Evolutionary conservation across 2,797 vertebrate species (phyloP).

Genomic region (Denticeps clupeoides): DNA sequence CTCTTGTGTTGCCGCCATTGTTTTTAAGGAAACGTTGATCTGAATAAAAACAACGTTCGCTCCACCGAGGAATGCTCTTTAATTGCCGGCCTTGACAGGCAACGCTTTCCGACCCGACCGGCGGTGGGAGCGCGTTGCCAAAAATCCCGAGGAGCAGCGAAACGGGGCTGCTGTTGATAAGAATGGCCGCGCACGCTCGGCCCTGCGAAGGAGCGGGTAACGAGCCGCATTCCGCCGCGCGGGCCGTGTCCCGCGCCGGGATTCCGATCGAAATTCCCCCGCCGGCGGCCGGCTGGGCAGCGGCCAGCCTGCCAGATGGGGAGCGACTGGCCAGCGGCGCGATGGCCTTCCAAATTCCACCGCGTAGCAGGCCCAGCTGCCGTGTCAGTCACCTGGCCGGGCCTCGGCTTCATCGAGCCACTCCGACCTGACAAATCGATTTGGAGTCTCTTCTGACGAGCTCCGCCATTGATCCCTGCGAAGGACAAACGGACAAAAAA

Average conservation of each 20-base stretch:
- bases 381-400: slow-evolving; percentile 52
- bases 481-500: slow-evolving; percentile 31
- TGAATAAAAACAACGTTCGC: slow-evolving; percentile 52
- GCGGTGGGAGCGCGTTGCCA: too few relatives aligned
- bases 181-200: slow-evolving; percentile 40
- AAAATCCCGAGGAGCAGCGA: slow-evolving; percentile 48
- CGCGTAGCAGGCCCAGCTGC: slow-evolving; percentile 54
- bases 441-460: slow-evolving; percentile 52
- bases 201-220: slow-evolving; percentile 20
- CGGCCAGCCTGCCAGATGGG: slow-evolving; percentile 39
- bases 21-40: slow-evolving; percentile 64
- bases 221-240: slow-evolving; percentile 44
- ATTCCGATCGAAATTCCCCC: slow-evolving; percentile 46
- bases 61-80: slow-evolving; percentile 51
- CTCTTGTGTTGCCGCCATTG: slow-evolving; percentile 56
- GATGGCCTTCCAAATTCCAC: slow-evolving; percentile 45
- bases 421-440: slow-evolving; percentile 56
- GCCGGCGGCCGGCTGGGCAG: slow-evolving; percentile 53
- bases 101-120: too few relatives aligned
- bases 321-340: slow-evolving; percentile 34
- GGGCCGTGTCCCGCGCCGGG: slow-evolving; percentile 46
- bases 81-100: slow-evolving; percentile 56
- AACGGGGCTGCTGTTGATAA: slow-evolving; percentile 52
- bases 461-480: slow-evolving; percentile 20
- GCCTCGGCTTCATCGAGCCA: background rate